Conservation (phyloP, 2,797 vertebrate genomes). For the Parotocinclus haroldoi region DNA sequence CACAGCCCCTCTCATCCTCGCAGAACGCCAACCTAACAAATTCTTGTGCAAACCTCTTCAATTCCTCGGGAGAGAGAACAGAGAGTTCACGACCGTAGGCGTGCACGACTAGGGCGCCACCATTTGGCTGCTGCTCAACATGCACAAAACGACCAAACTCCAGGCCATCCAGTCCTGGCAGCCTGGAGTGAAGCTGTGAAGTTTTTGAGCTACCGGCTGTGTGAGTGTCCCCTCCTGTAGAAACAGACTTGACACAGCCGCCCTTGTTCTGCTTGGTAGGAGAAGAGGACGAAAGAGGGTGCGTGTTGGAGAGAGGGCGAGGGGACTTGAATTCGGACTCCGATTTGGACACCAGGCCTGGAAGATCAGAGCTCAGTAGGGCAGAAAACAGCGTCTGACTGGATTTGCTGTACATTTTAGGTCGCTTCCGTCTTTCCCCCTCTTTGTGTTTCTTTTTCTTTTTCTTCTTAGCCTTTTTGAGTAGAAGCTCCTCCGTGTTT, state of each 20-base stretch:
- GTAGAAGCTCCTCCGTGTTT: conserved; percentile 84
- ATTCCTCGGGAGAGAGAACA: conserved; percentile 79
- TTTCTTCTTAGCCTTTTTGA: conserved; percentile 99
- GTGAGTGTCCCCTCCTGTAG: neutral
- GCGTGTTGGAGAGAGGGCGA: conserved; percentile 50
- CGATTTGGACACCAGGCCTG: conserved; percentile 68
- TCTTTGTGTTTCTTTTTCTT: conserved; percentile 99
- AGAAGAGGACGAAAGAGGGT: conserved; percentile 58
- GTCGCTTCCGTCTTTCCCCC: conserved; percentile 88
- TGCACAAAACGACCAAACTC: conserved; percentile 91
- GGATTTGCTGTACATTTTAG: conserved; percentile 95
- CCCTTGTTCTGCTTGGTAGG: conserved; percentile 70
- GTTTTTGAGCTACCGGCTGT: conserved; percentile 37
- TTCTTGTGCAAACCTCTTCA: conserved; percentile 86
- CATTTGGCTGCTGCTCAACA: conserved; percentile 94
- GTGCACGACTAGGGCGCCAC: conserved; percentile 90
- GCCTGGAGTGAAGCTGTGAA: conserved; percentile 20
- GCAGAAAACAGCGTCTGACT: conserved; percentile 90
- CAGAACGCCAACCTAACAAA: conserved; percentile 89
- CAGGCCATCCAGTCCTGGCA: conserved; percentile 79
- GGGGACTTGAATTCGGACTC: conserved; percentile 70
- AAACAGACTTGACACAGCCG: conserved; percentile 43
- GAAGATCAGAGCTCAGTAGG: conserved; percentile 73
- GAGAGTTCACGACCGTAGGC: conserved; percentile 90
- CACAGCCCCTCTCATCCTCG: conserved; percentile 83